These are phyloP conservation scores for Spilosoma lubricipeda DNA, from an alignment of 2,888 invertebrate species.

Conservation along the genomic window DNA sequence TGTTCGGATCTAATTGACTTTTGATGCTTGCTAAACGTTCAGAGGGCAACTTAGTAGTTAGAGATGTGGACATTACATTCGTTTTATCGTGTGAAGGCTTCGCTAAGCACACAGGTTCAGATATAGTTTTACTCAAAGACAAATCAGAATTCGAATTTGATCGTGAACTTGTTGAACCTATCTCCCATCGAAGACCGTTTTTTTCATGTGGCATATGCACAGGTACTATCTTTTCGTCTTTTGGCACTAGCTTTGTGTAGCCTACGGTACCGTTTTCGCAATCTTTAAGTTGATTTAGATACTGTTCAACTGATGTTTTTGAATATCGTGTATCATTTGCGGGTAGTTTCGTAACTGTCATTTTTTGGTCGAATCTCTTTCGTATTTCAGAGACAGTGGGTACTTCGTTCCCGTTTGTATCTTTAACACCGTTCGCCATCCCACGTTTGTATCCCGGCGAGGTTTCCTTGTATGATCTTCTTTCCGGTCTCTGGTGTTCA, in stretches of 20 bases:
- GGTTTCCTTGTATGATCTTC: constrained; percentile 78
- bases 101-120: constrained; percentile 76
- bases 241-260: constrained; percentile 71
- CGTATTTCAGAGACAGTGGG: constrained; percentile 87
- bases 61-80: constrained; percentile 71
- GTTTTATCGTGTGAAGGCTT: constrained; percentile 71
- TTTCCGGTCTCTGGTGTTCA: constrained; percentile 79
- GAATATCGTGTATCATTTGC: constrained; percentile 74
- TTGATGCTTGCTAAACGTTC: constrained; percentile 80
- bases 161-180: constrained; percentile 69
- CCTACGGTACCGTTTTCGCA: constrained; percentile 76
- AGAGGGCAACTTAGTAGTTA: constrained; percentile 74
- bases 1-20: constrained; percentile 82
- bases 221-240: constrained; percentile 80
- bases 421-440: constrained; percentile 80
- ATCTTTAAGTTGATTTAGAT: constrained; percentile 76
- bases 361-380: constrained; percentile 85
- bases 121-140: constrained; percentile 80
- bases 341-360: constrained; percentile 82
- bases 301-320: constrained; percentile 73
- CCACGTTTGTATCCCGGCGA: constrained; percentile 78
- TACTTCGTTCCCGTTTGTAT: constrained; percentile 87
- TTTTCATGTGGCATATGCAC: constrained; percentile 81
- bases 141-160: constrained; percentile 79
- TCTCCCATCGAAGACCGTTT: constrained; percentile 76